A percentile compares a stretch with the other conserved stretches of the same genome.
These are phyloP conservation scores for Phataginus tricuspis DNA, from an alignment of 2,797 vertebrate genomes.

Conservation along the genomic window DNA sequence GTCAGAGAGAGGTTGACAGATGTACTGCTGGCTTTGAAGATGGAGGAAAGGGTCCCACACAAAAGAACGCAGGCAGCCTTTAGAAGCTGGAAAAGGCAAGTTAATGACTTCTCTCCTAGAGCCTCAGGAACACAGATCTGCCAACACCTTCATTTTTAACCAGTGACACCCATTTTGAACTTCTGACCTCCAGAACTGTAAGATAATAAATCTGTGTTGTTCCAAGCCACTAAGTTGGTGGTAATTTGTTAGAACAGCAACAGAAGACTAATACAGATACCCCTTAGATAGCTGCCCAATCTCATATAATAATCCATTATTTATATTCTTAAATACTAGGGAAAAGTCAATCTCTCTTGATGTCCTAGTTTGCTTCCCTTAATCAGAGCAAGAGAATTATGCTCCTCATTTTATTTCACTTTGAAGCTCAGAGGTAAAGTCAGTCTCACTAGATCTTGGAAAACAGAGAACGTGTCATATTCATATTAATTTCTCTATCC, in stretches of 20 bases:
- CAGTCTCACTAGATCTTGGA: background rate
- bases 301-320: background rate
- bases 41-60: background rate
- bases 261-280: conserved; percentile 4
- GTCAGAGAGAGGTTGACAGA: background rate
- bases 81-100: background rate
- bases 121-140: background rate
- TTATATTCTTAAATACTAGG: background rate
- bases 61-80: background rate
- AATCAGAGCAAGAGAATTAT: background rate
- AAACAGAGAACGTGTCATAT: background rate
- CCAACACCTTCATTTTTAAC: background rate
- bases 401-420: background rate
- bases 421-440: background rate
- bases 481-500: background rate
- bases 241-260: background rate
- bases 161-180: background rate
- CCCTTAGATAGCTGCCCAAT: background rate
- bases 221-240: background rate
- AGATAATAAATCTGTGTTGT: background rate
- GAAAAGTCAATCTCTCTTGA: background rate
- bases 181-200: background rate
- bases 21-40: background rate
- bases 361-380: background rate
- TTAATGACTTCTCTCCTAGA: background rate